These are phyloP conservation scores for Diceros bicornis DNA, from an alignment of 2,797 vertebrate species.

Conservation along the genomic window DNA sequence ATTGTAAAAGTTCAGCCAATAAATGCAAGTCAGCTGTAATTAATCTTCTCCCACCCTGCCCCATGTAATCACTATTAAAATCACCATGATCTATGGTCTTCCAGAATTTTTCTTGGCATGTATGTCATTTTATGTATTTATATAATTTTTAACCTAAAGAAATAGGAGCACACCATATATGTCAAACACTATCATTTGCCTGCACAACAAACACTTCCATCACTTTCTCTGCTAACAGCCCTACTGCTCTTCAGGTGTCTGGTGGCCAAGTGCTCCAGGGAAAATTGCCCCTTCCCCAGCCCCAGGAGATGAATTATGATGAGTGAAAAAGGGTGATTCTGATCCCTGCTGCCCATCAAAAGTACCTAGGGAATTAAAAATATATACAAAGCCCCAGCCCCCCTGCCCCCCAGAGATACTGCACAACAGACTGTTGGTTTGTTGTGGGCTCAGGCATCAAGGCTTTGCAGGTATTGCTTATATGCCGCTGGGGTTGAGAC, in stretches of 20 bases:
- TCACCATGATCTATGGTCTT: neutral
- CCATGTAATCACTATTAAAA: constrained; percentile 13
- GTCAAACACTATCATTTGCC: neutral
- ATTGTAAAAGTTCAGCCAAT: neutral
- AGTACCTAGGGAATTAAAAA: neutral
- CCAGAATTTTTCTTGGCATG: neutral
- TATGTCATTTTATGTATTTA: neutral
- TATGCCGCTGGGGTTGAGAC: neutral
- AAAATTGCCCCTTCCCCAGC: neutral
- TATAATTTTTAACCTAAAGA: neutral
- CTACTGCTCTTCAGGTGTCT: neutral
- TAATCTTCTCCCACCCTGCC: neutral
- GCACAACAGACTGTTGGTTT: no score
- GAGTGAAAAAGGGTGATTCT: neutral
- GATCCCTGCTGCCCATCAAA: neutral
- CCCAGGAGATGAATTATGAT: neutral
- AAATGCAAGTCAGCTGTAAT: neutral
- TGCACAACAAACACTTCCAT: neutral
- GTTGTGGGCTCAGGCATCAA: neutral
- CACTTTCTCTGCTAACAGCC: constrained; percentile 1
- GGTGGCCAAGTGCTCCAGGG: neutral
- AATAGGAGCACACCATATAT: neutral
- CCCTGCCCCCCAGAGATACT: neutral
- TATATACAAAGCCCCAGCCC: neutral
- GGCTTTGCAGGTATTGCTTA: neutral